These are phyloP conservation scores for Daphoenositta chrysoptera DNA, from an alignment of 2,113 vertebrate species.

Conservation along the genomic window DNA sequence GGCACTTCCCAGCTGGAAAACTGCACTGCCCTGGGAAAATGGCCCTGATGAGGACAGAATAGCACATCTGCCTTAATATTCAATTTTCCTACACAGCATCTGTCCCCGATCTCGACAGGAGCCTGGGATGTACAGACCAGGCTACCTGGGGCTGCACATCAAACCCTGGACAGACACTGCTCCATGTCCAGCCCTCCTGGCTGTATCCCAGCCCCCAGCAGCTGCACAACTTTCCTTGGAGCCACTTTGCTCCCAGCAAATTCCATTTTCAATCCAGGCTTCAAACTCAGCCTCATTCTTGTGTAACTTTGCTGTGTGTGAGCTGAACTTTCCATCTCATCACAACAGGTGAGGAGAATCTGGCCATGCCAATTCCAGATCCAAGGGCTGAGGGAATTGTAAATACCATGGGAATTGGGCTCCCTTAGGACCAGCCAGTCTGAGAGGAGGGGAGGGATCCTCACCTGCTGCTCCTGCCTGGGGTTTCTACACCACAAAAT, in stretches of 20 bases:
- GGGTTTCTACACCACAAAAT: background rate
- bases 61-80: background rate
- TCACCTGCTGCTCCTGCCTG: background rate
- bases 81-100: background rate
- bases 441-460: background rate
- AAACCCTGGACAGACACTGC: background rate
- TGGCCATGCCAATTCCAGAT: background rate
- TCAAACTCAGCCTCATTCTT: background rate
- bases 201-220: background rate
- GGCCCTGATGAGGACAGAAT: background rate
- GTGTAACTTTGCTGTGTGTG: background rate
- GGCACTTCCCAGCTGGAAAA: background rate
- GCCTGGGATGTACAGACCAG: rapidly evolving
- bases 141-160: background rate
- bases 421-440: background rate
- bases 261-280: background rate
- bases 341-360: background rate
- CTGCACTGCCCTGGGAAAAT: background rate
- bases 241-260: background rate
- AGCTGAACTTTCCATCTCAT: background rate
- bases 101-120: background rate
- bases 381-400: background rate
- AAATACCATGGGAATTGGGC: background rate
- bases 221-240: background rate
- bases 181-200: background rate